Conservation (phyloP, 2,888 invertebrate genomes). For the Pimpla rufipes region DNA sequence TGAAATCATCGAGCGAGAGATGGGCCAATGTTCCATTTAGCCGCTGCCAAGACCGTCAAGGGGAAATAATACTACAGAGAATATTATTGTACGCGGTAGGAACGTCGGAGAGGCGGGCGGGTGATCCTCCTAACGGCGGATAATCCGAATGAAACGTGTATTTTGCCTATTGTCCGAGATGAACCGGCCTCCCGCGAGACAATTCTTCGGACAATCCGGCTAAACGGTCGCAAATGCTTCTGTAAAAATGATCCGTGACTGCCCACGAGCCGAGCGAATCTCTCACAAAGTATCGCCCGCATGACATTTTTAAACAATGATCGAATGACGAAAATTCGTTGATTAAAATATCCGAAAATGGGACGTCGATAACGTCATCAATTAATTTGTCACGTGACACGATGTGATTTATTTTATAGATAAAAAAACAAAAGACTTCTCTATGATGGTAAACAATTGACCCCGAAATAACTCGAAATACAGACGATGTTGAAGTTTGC, state of each 20-base stretch:
- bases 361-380: neutral
- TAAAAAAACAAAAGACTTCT: too few species aligned
- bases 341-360: neutral
- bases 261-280: neutral
- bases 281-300: neutral
- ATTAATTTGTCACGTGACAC: neutral
- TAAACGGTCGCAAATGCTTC: slow-evolving; percentile 28
- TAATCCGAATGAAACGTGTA: slow-evolving; percentile 61
- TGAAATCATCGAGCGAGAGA: slow-evolving; percentile 77
- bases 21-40: slow-evolving; percentile 75
- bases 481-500: too few species aligned
- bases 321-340: neutral
- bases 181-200: slow-evolving; percentile 3
- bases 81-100: slow-evolving; percentile 52
- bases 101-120: slow-evolving; percentile 33
- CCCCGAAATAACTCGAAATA: too few species aligned
- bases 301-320: neutral
- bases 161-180: slow-evolving; percentile 56
- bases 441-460: too few species aligned
- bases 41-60: slow-evolving; percentile 60
- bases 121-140: slow-evolving; percentile 56
- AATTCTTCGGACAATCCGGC: slow-evolving; percentile 29
- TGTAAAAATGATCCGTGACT: neutral
- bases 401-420: neutral
- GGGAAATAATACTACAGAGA: slow-evolving; percentile 52